A percentile compares a stretch with the other conserved stretches of the same genome.
Evolutionary conservation across 2,888 invertebrate species (phyloP).

Genomic region (Toxonevra muliebris): DNA sequence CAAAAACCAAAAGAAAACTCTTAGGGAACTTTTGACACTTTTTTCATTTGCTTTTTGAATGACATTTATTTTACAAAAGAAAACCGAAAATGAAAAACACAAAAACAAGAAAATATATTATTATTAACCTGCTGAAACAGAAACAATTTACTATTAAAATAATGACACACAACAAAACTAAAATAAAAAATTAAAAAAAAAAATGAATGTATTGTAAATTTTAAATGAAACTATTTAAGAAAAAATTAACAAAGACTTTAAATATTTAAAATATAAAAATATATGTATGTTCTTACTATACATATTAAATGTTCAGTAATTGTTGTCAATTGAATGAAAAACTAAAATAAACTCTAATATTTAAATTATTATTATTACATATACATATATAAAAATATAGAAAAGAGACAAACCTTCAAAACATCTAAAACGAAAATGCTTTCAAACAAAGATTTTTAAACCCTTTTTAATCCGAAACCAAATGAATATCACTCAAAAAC

Average conservation of each 20-base stretch:
- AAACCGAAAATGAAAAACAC: constrained; percentile 16
- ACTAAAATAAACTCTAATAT: constrained; percentile 23
- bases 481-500: no score
- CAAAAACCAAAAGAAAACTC: constrained; percentile 36
- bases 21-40: constrained; percentile 49
- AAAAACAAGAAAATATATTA: constrained; percentile 24
- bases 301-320: constrained; percentile 37
- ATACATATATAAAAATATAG: constrained; percentile 12
- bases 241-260: constrained; percentile 13
- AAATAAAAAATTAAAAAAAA: no score
- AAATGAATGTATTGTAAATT: constrained; percentile 37
- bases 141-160: constrained; percentile 34
- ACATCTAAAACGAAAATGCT: no score
- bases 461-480: no score
- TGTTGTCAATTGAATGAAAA: constrained; percentile 42
- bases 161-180: constrained; percentile 9
- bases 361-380: constrained; percentile 8
- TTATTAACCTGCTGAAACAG: constrained; percentile 41
- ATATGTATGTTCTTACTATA: constrained; percentile 34
- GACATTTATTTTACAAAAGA: constrained; percentile 26
- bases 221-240: constrained; percentile 13
- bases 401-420: background rate
- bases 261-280: constrained; percentile 21
- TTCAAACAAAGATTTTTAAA: no score
- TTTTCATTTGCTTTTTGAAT: constrained; percentile 29